Base-by-base conservation (phyloP, 2,113 vertebrate genomes). In the Indicator indicator region DNA sequence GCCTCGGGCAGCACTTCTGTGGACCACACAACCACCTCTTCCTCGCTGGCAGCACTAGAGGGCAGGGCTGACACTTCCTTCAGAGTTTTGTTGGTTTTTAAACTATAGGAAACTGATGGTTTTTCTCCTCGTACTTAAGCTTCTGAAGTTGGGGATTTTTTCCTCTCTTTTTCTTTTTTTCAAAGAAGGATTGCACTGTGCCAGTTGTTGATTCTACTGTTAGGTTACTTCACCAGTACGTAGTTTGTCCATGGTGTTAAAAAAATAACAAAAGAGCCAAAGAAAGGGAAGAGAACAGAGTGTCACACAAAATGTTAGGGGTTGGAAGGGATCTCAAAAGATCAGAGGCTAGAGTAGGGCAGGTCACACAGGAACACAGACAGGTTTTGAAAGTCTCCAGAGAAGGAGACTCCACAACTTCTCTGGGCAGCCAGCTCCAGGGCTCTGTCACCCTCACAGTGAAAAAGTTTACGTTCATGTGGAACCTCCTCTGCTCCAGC, bases 41-140 rank as follows among this genome's bases (percentile, higher is more conserved):
- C 8, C 70, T 14, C 3, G 0, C 76, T 1, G 54, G 13, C 71
- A 89, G 91, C 93, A 86, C 88, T 91, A 95, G 93, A 88, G 92
- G 93, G 95, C 96, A 96, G 91, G 50, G 85, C 90, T 88, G 59
- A 33, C 74, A 8, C 26, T 32, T 16, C 7, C 0, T 8, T 38
- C 6, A 2, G 9, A n/a, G 19, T 11, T 11, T 4, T 11, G 6
- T 24, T 52, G 1, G 0, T 4, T 73, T 84, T 42, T 56, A 28
- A 87, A 72, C 20, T 26, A 12, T 6, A 58, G 6, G 14, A 75
- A 72, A 21, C 7, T 32, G 26, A 7, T 38, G 0, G 3, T 46
- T 52, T 58, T 52, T 1, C 38, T 5, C 6, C 24, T 54, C 26
- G 65, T 32, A 24, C 4, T n/a, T 17, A 33, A 76, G 1, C 9